Base-by-base conservation (phyloP, 2,797 vertebrate genomes). In the Intellagama lesueurii region DNA sequence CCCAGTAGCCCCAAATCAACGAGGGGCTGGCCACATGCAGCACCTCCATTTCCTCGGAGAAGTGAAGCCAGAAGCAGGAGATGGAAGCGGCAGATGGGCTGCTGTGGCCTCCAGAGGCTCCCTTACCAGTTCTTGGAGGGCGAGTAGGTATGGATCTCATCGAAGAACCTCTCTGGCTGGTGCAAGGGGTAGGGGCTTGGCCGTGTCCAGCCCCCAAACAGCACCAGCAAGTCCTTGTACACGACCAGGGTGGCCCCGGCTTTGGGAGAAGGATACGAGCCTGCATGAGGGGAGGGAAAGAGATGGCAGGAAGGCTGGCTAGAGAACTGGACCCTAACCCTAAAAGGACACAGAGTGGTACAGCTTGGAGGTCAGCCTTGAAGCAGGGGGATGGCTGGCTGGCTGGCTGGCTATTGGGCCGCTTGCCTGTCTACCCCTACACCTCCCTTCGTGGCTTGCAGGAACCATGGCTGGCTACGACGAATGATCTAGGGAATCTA, bases 101-200 rank as follows among this genome's bases (percentile, higher is more conserved):
- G 40, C 24, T 0, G 14, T 22, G 5, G 68, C 30, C 26, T n/a
- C 0, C 22, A 1, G 26, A 40, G 75, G 86, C 76, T 47, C 47
- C 87, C 97, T 98, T 96, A 99, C 99, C 99, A 99, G 96, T 99
- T 99, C 95, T 99, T 99, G 90, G 99, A 99, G 70, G 99, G 99
- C 0, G 99, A 99, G 92, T 99, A 99, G 0, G 99, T 99, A 93
- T 99, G 99, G 95, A 99, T 99, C 95, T 99, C 99, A 91, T 99
- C 99, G 75, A 99, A 99, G 97, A 99, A 99, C 82, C 99, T 96
- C 92, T 99, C 99, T 0, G 99, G 99, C 90, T 99, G 99, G 96
- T 99, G 99, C 28, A 99, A 97, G 22, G 99, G 99, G 92, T 99
- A 99, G 0, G 99, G 99, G 92, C 99, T 99, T 0, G 99, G 99